These are phyloP conservation scores for Crepidodera aurea DNA, from an alignment of 2,888 invertebrate genomes.

Conservation along the genomic window DNA sequence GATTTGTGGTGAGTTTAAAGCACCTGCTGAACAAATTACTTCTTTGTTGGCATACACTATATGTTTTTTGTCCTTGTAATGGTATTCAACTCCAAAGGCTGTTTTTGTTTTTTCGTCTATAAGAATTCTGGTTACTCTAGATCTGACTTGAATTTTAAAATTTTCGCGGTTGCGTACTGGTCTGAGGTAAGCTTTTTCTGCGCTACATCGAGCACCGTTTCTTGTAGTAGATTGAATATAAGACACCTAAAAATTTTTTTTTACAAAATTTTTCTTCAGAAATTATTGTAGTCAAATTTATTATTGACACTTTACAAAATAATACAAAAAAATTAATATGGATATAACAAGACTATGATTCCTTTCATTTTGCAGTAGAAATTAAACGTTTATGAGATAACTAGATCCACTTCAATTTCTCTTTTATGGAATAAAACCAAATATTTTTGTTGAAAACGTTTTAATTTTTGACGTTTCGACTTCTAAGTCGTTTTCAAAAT, in stretches of 20 bases:
- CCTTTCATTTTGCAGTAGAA: too few relatives aligned
- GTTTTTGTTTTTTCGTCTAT: slow-evolving; percentile 61
- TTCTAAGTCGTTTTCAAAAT: too few relatives aligned
- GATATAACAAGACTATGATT: too few relatives aligned
- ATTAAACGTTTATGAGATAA: too few relatives aligned
- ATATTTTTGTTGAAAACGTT: too few relatives aligned
- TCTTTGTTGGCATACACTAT: slow-evolving; percentile 63
- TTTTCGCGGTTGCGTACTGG: slow-evolving; percentile 69
- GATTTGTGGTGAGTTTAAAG: slow-evolving; percentile 82
- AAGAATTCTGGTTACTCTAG: slow-evolving; percentile 67
- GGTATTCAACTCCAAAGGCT: slow-evolving; percentile 61
- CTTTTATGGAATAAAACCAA: too few relatives aligned
- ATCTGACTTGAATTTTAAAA: slow-evolving; percentile 69
- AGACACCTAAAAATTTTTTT: slow-evolving; percentile 50
- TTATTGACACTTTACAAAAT: neutral
- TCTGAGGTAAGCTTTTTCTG: slow-evolving; percentile 71
- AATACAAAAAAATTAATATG: too few relatives aligned
- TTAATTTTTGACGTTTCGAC: too few relatives aligned
- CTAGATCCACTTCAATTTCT: too few relatives aligned
- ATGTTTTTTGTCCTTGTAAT: slow-evolving; percentile 43
- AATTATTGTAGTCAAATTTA: neutral
- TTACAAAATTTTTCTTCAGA: too few relatives aligned
- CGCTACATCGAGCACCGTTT: slow-evolving; percentile 71
- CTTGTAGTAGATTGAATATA: slow-evolving; percentile 70
- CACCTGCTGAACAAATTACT: slow-evolving; percentile 71